Conservation (phyloP, 2,888 invertebrate species). For the Agrotis exclamationis region DNA sequence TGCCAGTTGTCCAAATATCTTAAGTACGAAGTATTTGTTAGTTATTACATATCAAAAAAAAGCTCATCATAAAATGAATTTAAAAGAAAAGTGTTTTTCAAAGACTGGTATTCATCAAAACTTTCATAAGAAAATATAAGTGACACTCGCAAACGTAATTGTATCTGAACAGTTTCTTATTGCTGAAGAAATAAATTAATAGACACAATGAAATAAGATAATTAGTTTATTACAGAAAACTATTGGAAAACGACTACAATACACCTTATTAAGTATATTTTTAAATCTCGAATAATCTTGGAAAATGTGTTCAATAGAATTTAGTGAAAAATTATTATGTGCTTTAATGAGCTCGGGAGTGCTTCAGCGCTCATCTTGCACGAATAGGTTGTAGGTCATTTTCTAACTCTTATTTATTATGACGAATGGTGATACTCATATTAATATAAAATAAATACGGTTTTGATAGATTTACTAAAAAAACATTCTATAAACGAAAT, state of each 20-base stretch:
- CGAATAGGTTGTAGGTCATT: neutral
- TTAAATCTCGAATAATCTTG: neutral
- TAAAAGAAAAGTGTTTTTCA: neutral
- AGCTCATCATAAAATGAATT: too few species aligned
- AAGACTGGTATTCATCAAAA: neutral
- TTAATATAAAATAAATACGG: too few species aligned
- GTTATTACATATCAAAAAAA: too few species aligned
- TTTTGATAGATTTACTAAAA: too few species aligned
- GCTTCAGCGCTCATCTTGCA: neutral
- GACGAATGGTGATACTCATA: too few species aligned
- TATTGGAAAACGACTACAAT: too few species aligned
- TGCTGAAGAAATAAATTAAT: neutral
- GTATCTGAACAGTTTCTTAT: constrained; percentile 12
- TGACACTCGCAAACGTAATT: neutral
- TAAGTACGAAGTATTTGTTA: too few species aligned
- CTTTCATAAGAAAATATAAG: neutral
- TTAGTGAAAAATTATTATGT: neutral
- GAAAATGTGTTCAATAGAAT: neutral
- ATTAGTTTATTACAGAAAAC: neutral
- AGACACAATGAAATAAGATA: too few species aligned
- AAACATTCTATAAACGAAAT: too few species aligned
- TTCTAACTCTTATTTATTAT: too few species aligned
- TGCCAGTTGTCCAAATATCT: too few species aligned
- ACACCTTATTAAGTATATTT: too few species aligned
- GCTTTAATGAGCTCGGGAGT: neutral